Percentiles rank a stretch among this genome's conserved stretches.
Conservation (phyloP, 2,888 invertebrate species). For the Cosmopolites sordidus region DNA sequence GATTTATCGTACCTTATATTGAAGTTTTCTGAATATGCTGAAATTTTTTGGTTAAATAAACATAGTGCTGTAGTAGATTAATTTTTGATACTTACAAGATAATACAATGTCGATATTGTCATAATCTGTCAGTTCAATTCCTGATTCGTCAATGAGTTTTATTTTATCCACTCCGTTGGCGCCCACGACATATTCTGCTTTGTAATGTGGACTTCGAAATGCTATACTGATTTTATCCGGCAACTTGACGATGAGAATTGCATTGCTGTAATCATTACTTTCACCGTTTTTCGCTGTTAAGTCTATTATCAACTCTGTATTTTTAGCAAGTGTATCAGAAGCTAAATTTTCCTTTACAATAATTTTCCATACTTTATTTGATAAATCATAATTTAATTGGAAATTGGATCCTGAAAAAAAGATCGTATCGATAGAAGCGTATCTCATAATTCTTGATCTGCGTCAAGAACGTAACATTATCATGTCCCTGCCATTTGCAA, state of each 20-base stretch:
- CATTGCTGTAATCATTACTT: constrained; percentile 9
- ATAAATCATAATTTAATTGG: no score
- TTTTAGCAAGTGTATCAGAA: constrained; percentile 2
- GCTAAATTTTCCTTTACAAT: constrained; percentile 12
- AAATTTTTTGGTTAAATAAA: no score
- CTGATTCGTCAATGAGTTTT: constrained; percentile 3
- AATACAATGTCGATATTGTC: constrained; percentile 13
- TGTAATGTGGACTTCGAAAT: constrained; percentile 19
- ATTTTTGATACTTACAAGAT: constrained; percentile 18
- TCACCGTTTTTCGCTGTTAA: constrained; percentile 19
- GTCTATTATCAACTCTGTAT: constrained; percentile 22
- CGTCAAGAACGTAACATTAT: no score
- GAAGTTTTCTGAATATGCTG: constrained; percentile 11
- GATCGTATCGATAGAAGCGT: no score
- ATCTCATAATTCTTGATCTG: no score
- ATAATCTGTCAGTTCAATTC: constrained; percentile 13
- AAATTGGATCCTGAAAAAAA: no score
- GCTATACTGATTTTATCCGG: constrained; percentile 18
- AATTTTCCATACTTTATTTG: constrained; percentile 10
- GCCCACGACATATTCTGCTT: constrained; percentile 15
- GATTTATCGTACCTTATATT: background rate
- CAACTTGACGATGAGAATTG: constrained; percentile 29
- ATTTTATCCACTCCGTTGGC: constrained; percentile 5
- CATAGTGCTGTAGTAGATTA: no score
- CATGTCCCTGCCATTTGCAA: no score